Evolutionary conservation across 2,888 invertebrate genomes (phyloP), one percentile per base, ranked within the genome.

Genomic region (Agapetus fuscipes): DNA sequence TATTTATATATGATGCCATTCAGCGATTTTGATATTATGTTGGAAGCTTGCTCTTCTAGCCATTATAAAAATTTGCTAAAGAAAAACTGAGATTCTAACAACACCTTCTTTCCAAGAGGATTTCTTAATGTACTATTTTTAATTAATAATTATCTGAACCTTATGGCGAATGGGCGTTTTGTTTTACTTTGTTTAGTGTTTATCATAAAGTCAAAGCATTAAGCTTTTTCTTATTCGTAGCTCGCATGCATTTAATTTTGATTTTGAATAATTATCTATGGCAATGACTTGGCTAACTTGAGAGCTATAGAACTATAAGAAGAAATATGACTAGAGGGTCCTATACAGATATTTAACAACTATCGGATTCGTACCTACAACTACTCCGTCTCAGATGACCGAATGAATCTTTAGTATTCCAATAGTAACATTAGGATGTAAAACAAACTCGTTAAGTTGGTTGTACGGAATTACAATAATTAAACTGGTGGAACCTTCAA

Each of bases 191-290:
- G 43, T 43, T 43, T 43, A 43, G 43, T 43, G 39, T 43, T 43
- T 43, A 49, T 46, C 48, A 46, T 48, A 44, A 45, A 48, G 48
- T 45, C 50, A 41, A 43, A 49, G 45, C 49, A 50, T 49, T 43
- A 47, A 49, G 48, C 48, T 51, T 45, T 43, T 36, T 41, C 43
- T 48, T 40, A 49, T 41, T 46, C 38, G 39, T 32, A 41, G 44
- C 44, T 41, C 39, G 45, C 45, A 45, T 45, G 45, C 45, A 41
- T 41, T 39, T 34, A 35, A 32, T 29, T 35, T 41, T 30, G 33
- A 32, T 39, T 43, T 44, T 35, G 34, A 48, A 43, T n/a, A n/a
- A n/a, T 39, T 49, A 39, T 41, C 46, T 43, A 46, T 41, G 41
- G 45, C 41, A 39, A 42, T 38, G 37, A 45, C 44, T 38, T 41